Evolutionary conservation across 2,888 invertebrate genomes (phyloP).

Genomic region (Melanotus villosus): DNA sequence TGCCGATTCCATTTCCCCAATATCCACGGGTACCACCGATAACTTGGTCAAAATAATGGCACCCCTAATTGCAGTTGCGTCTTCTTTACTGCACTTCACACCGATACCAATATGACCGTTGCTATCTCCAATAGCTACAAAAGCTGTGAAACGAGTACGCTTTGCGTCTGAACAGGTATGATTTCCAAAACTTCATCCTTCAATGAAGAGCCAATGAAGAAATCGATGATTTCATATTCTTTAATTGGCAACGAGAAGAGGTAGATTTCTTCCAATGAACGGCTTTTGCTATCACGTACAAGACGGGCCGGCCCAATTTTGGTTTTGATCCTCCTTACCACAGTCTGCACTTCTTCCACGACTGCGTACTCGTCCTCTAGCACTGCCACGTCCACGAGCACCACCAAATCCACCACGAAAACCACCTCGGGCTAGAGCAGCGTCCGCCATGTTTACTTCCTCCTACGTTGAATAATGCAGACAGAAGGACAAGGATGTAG

Average conservation of each 20-base stretch:
- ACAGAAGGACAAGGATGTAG: constrained; percentile 38
- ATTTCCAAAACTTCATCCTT: constrained; percentile 99
- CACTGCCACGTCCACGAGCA: constrained; percentile 78
- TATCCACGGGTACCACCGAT: constrained; percentile 98
- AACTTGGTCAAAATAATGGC: constrained; percentile 99
- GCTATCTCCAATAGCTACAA: constrained; percentile 97
- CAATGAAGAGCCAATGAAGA: constrained; percentile 92
- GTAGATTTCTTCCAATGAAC: constrained; percentile 97
- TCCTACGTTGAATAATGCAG: constrained; percentile 28
- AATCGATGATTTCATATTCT: constrained; percentile 99
- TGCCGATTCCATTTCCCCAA: constrained; percentile 99
- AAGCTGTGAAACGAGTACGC: constrained; percentile 97
- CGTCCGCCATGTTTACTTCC: constrained; percentile 88
- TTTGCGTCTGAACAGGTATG: constrained; percentile 99
- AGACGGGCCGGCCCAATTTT: constrained; percentile 98
- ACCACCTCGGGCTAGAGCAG: constrained; percentile 97
- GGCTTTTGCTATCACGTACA: constrained; percentile 96
- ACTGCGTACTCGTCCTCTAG: constrained; percentile 85
- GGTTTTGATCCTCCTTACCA: constrained; percentile 96
- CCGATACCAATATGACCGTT: constrained; percentile 99
- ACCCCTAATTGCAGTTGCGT: constrained; percentile 98
- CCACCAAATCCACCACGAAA: constrained; percentile 91
- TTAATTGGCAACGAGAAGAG: constrained; percentile 98
- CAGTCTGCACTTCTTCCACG: constrained; percentile 88
- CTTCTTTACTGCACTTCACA: constrained; percentile 99